A percentile compares a stretch with the other conserved stretches of the same genome.
These are phyloP conservation scores for Neostethus bicornis DNA, from an alignment of 2,797 vertebrate species.

Conservation along the genomic window DNA sequence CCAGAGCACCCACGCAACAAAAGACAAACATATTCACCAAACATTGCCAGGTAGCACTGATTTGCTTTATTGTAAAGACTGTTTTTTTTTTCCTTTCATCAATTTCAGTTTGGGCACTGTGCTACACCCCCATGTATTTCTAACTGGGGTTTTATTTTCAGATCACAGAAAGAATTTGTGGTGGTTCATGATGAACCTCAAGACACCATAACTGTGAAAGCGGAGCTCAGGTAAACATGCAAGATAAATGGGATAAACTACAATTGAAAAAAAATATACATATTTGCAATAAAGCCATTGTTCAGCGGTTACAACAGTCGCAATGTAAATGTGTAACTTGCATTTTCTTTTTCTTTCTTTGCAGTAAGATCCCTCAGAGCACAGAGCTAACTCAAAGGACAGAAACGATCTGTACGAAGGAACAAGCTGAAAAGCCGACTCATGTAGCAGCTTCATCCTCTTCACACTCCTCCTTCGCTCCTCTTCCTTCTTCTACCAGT, in stretches of 20 bases:
- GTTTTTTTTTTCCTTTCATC: background rate
- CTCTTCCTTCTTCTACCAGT: slow-evolving; percentile 50
- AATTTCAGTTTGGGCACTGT: background rate
- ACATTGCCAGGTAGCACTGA: slow-evolving; percentile 81
- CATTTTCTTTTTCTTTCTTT: slow-evolving; percentile 16
- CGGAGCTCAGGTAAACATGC: slow-evolving; percentile 83
- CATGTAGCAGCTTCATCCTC: slow-evolving; percentile 17
- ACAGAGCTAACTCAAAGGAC: slow-evolving; percentile 72
- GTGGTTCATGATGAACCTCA: slow-evolving; percentile 82
- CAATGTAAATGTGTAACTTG: background rate
- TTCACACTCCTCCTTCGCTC: slow-evolving; percentile 47
- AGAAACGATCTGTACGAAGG: slow-evolving; percentile 44
- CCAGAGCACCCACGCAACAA: slow-evolving; percentile 91
- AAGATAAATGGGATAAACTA: background rate
- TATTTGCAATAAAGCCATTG: too few species aligned
- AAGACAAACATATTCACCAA: slow-evolving; percentile 86
- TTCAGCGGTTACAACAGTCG: too few species aligned
- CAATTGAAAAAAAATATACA: too few species aligned
- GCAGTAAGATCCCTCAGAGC: slow-evolving; percentile 72
- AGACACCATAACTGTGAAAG: slow-evolving; percentile 89
- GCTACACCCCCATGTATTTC: background rate
- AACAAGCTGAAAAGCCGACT: slow-evolving; percentile 29
- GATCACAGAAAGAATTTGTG: slow-evolving; percentile 75
- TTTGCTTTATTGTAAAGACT: background rate
- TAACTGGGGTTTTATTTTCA: slow-evolving; percentile 45